Conservation (phyloP, 1,140 invertebrate genomes). For the Drosophila chauvacae region DNA sequence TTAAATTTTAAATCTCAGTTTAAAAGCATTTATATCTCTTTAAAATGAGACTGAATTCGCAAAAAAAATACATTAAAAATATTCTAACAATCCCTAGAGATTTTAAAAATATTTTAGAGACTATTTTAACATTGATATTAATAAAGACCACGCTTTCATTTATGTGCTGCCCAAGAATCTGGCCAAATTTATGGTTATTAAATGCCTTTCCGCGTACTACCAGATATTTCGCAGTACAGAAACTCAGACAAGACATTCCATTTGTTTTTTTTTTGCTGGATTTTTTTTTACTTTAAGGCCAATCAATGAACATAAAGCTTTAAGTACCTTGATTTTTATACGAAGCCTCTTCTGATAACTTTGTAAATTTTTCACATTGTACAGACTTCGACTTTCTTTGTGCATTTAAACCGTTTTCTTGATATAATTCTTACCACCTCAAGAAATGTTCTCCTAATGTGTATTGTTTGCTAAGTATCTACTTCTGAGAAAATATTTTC, state of each 20-base stretch:
- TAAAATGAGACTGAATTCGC: no score
- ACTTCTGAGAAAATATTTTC: not conserved
- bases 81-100: no score
- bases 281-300: not conserved
- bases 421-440: not conserved
- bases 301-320: slow-evolving; percentile 2
- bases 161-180: not conserved
- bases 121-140: not conserved
- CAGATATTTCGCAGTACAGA: not conserved
- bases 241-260: not conserved
- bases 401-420: not conserved
- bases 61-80: no score
- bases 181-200: not conserved
- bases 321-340: not conserved
- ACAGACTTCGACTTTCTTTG: no score
- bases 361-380: not conserved
- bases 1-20: no score
- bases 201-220: not conserved
- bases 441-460: not conserved
- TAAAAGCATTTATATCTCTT: no score
- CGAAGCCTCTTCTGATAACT: not conserved
- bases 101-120: not conserved
- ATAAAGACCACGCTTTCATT: not conserved
- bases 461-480: slow-evolving; percentile 17
- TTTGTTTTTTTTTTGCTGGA: not conserved